Percentiles rank a stretch among this genome's conserved stretches.
These are phyloP conservation scores for Aphodius granarius DNA, from an alignment of 2,888 invertebrate species.

Conservation along the genomic window DNA sequence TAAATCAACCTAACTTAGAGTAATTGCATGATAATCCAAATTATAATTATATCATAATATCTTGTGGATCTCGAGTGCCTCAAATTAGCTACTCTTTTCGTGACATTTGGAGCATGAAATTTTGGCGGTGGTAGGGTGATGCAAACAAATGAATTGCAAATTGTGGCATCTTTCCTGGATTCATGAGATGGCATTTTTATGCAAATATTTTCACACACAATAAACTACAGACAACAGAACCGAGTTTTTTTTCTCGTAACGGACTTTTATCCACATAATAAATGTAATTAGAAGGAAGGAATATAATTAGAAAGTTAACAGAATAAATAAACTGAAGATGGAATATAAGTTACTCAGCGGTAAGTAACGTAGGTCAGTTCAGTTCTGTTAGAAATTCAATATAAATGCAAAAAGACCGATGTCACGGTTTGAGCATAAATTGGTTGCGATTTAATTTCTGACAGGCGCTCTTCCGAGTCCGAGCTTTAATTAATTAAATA, in stretches of 20 bases:
- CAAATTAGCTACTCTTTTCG: not conserved
- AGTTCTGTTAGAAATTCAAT: not conserved
- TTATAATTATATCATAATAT: no score
- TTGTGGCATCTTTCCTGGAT: not conserved
- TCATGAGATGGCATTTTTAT: not conserved
- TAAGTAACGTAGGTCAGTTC: not conserved
- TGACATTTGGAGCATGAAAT: not conserved
- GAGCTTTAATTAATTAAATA: not conserved
- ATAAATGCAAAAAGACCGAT: not conserved
- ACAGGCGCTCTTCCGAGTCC: not conserved
- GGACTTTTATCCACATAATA: no score
- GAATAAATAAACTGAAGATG: no score
- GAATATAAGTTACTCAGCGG: no score
- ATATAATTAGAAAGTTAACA: no score
- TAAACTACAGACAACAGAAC: not conserved
- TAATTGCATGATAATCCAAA: not conserved
- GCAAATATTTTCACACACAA: not conserved
- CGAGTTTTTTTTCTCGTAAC: not conserved
- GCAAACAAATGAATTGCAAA: not conserved
- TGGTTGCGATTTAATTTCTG: not conserved
- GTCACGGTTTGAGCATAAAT: not conserved
- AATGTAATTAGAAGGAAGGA: no score
- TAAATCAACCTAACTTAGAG: not conserved
- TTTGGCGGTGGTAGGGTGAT: not conserved
- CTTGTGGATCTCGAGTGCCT: not conserved